phyloP scores from a whole-genome alignment of 2,797 vertebrate species.

The Phyllotis vaccarum region DNA sequence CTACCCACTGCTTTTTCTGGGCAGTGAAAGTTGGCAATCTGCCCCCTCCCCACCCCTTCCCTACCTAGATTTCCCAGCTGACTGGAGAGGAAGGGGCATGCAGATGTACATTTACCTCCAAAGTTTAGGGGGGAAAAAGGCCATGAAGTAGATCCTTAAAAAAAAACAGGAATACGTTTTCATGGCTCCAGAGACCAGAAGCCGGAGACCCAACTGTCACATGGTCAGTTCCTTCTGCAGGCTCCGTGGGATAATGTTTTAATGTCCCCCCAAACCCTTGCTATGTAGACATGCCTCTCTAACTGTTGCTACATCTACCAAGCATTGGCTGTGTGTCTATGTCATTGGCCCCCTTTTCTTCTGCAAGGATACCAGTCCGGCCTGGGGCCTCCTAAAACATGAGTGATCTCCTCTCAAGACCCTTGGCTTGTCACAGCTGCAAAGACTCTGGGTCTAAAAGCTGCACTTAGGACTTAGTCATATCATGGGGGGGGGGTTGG shows the following conservation, averaged over 20 bases:
- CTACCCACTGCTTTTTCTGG: rapidly evolving
- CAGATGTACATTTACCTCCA: background rate
- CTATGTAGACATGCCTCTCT: rapidly evolving
- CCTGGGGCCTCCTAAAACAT: no score
- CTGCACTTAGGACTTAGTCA: rapidly evolving
- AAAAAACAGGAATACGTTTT: background rate
- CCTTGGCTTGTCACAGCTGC: no score
- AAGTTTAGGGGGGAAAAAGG: rapidly evolving
- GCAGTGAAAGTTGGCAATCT: no score
- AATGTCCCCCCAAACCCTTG: background rate
- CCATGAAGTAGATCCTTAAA: no score
- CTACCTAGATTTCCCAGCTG: rapidly evolving
- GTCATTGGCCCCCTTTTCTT: background rate
- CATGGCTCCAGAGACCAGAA: background rate
- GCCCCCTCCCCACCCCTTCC: no score
- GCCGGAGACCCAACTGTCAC: no score
- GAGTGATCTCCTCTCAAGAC: background rate
- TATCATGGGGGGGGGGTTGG: background rate
- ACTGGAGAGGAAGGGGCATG: rapidly evolving
- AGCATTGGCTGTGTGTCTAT: background rate
- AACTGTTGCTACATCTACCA: rapidly evolving
- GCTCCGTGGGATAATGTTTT: no score
- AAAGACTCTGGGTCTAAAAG: background rate
- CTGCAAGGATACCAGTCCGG: background rate
- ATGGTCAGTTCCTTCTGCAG: no score